These are phyloP conservation scores for Malthinus seriepunctatus DNA, from an alignment of 2,888 invertebrate species.

Conservation along the genomic window DNA sequence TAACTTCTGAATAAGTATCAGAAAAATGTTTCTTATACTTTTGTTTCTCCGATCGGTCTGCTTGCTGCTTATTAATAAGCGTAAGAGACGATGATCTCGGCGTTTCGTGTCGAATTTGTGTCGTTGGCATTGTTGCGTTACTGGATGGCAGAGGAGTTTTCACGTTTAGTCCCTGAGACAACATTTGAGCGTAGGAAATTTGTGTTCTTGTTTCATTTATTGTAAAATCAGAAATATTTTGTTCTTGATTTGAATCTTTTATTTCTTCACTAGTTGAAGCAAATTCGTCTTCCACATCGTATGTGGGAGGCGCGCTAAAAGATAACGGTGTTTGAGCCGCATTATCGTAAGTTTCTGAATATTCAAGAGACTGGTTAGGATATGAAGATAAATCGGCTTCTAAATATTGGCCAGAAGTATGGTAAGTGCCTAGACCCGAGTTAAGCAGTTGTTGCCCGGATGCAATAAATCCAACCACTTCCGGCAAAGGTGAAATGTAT, in stretches of 20 bases:
- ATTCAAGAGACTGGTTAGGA: slow-evolving; percentile 16
- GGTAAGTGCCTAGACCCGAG: slow-evolving; percentile 58
- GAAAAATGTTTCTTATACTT: slow-evolving; percentile 32
- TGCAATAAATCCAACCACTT: slow-evolving; percentile 58
- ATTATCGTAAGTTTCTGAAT: slow-evolving; percentile 8
- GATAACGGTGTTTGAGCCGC: not conserved
- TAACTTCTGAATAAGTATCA: slow-evolving; percentile 32
- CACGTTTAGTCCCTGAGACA: slow-evolving; percentile 64
- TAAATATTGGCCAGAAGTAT: slow-evolving; percentile 35
- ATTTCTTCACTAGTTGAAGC: not conserved
- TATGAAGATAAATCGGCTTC: slow-evolving; percentile 30
- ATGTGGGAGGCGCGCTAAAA: slow-evolving; percentile 4
- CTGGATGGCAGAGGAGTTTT: slow-evolving; percentile 63
- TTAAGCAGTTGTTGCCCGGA: slow-evolving; percentile 54
- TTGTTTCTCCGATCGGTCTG: slow-evolving; percentile 40
- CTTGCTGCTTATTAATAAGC: slow-evolving; percentile 38
- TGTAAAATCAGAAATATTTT: not conserved
- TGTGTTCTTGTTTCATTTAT: not conserved
- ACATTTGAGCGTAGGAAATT: slow-evolving; percentile 72
- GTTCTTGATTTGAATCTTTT: not conserved
- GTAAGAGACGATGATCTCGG: slow-evolving; percentile 42
- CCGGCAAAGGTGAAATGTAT: slow-evolving; percentile 56
- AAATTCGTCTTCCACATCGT: not conserved
- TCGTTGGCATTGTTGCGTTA: slow-evolving; percentile 43
- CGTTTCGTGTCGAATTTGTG: slow-evolving; percentile 28